A percentile compares a stretch with the other conserved stretches of the same genome.
These are phyloP conservation scores for Chrysocyon brachyurus DNA, from an alignment of 2,797 vertebrate species.

Conservation along the genomic window DNA sequence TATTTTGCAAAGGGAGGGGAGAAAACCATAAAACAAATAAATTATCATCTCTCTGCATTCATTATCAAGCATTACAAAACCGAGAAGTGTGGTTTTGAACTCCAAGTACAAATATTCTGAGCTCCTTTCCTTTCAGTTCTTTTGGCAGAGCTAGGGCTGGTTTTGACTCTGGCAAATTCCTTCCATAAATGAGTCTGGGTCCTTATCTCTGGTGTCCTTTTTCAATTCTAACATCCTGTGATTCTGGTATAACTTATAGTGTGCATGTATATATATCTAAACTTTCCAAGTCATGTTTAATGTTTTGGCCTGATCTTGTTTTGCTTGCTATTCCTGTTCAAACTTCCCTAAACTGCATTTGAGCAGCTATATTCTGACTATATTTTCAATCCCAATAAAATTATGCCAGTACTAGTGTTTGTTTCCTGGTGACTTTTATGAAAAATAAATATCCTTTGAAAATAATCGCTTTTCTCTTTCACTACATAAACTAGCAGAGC, in stretches of 20 bases:
- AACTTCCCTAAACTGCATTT: neutral
- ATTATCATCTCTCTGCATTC: neutral
- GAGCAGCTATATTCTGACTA: conserved; percentile 29
- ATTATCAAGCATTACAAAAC: neutral
- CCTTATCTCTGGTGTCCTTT: neutral
- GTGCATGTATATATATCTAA: neutral
- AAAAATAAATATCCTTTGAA: conserved; percentile 75
- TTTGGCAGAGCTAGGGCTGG: neutral
- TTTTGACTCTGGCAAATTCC: neutral
- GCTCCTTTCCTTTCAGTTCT: neutral
- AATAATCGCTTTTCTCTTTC: conserved; percentile 79
- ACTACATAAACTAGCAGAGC: conserved; percentile 70
- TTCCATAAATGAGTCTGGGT: neutral
- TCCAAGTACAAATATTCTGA: neutral
- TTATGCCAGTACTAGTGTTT: neutral
- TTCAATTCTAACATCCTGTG: neutral
- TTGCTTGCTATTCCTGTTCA: neutral
- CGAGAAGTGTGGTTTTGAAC: neutral
- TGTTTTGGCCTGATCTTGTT: neutral
- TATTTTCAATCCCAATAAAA: conserved; percentile 47
- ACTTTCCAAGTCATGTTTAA: neutral
- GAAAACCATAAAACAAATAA: neutral
- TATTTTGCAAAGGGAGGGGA: neutral
- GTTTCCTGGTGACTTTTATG: neutral
- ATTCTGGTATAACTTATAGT: neutral